Base-by-base conservation (phyloP, 2,797 vertebrate genomes). In the Lepus oiostolus region DNA sequence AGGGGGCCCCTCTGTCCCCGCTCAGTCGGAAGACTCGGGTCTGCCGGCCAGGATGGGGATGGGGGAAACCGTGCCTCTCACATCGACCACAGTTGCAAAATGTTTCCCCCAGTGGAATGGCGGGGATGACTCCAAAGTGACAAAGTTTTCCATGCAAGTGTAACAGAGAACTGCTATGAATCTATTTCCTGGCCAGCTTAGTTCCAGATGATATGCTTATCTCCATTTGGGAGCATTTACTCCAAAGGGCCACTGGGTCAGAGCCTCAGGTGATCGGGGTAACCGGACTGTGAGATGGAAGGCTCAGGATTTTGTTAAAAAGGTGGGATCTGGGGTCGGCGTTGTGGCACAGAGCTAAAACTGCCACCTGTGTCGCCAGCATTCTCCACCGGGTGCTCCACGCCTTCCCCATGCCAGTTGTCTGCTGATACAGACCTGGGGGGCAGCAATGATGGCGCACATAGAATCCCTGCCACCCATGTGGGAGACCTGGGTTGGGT, bases 151-250 rank as follows among this genome's bases (percentile, higher is more conserved):
- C 38, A 24, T 1, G 38, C 16, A 47, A 76, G 14, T 79, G 54
- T 63, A 68, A 30, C 0, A 17, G 74, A 60, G 81, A 54, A 54
- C 4, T 67, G 80, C 85, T 75, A 79, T 5, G 19, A 63, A 87
- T 84, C 38, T 17, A 79, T 54, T 92, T 90, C 70, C 81, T 88
- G 95, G 90, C 75, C 80, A 75, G 85, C 88, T 90, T 47, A 32
- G 10, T 52, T 68, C 54, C 68, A 85, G 82, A 80, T 47, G 80
- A 87, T 4, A 47, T 5, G 42, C 50, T 86, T 19, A 38, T 65
- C 86, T 85, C 88, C 65, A 72, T 11, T 54, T 60, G 63, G 58
- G 50, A 13, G 4, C 38, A 28, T 79, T 21, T 81, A 71, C 42
- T 68, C 67, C 67, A 38, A n/a, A 67, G 35, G 9, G 71, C 32